Conservation (phyloP, 2,113 vertebrate genomes). For the Crocuta crocuta region DNA sequence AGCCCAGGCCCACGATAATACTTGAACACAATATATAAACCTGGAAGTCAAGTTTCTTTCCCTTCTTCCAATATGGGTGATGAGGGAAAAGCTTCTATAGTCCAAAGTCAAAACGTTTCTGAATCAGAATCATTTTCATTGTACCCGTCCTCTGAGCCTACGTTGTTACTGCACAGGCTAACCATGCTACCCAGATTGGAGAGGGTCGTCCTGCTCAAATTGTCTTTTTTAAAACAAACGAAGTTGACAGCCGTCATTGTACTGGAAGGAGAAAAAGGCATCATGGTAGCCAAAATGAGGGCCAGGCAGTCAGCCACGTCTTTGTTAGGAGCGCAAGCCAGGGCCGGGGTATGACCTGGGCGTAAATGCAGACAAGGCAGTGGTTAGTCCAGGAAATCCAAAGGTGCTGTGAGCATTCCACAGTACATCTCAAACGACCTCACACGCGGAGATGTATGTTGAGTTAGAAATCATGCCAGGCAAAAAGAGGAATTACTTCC, state of each 20-base stretch:
- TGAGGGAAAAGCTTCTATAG: slow-evolving; percentile 22
- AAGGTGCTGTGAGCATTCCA: slow-evolving; percentile 77
- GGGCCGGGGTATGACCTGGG: slow-evolving; percentile 98
- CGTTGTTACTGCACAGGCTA: slow-evolving; percentile 86
- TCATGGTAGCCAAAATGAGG: slow-evolving; percentile 99
- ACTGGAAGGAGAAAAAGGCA: slow-evolving; percentile 99
- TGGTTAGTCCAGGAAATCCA: slow-evolving; percentile 84
- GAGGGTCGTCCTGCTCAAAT: slow-evolving; percentile 87
- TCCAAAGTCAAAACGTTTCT: slow-evolving; percentile 93
- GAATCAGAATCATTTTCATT: slow-evolving; percentile 97
- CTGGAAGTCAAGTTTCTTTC: slow-evolving; percentile 72
- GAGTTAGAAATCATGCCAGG: slow-evolving; percentile 84
- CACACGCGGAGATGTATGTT: slow-evolving; percentile 80
- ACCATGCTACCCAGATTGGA: slow-evolving; percentile 89
- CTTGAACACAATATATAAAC: slow-evolving; percentile 36
- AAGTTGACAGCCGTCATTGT: slow-evolving; percentile 94
- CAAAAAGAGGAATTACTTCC: slow-evolving; percentile 72
- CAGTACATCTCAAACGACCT: slow-evolving; percentile 81
- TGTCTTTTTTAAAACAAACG: slow-evolving; percentile 93
- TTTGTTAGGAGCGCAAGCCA: slow-evolving; percentile 98
- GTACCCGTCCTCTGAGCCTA: slow-evolving; percentile 90
- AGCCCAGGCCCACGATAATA: slow-evolving; percentile 64
- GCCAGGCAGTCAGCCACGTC: slow-evolving; percentile 99
- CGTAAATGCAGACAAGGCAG: slow-evolving; percentile 91
- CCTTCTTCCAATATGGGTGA: slow-evolving; percentile 31